phyloP scores from a whole-genome alignment of 1,140 invertebrate genomes.

The Galendromus occidentalis region DNA sequence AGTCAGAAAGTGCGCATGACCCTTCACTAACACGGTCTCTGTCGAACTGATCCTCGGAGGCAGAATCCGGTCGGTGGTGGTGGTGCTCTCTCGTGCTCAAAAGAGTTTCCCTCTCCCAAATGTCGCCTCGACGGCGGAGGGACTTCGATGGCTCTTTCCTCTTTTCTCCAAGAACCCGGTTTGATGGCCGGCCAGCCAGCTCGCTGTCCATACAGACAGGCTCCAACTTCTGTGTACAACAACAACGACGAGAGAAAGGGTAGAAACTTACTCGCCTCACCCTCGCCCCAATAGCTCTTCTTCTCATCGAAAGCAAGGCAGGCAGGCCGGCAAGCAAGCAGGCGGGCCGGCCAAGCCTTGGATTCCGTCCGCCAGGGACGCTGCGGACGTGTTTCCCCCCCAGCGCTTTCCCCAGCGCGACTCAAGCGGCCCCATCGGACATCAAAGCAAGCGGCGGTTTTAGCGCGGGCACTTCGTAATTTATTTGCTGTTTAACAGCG shows the following conservation, averaged over 20 bases:
- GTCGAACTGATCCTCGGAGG: no score
- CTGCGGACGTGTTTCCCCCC: neutral
- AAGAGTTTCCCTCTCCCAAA: no score
- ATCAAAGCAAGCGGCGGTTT: neutral
- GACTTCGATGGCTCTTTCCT: no score
- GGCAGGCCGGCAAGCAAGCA: neutral
- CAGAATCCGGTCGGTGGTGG: no score
- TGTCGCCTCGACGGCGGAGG: no score
- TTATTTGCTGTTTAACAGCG: conserved; percentile 9
- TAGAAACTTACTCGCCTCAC: neutral
- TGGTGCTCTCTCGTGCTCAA: no score
- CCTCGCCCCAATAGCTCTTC: no score
- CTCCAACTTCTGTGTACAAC: neutral
- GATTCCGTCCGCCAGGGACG: neutral
- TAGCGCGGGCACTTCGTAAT: neutral
- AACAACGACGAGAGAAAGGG: neutral
- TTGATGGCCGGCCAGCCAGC: neutral
- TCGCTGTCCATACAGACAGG: neutral
- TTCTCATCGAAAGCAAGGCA: no score
- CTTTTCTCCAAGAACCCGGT: neutral
- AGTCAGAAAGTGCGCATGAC: no score
- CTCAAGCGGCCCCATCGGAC: conserved; percentile 3
- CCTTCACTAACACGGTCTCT: no score
- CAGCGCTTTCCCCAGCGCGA: neutral
- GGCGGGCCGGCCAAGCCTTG: neutral